phyloP scores from a whole-genome alignment of 2,113 vertebrate genomes.

The Chaetops frenatus region DNA sequence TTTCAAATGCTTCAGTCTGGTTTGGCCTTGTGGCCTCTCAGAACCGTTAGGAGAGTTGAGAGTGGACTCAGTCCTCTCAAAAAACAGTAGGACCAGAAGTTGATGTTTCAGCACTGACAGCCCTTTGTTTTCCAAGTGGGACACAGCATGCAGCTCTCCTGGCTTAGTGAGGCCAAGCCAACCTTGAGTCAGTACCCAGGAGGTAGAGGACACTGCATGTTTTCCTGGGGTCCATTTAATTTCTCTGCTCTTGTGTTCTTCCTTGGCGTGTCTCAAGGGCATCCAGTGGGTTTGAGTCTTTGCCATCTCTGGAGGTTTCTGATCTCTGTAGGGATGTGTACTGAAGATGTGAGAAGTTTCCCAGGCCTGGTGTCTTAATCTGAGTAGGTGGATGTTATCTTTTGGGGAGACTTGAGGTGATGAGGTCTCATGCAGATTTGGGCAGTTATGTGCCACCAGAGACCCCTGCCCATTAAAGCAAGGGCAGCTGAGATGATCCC shows the following conservation, averaged over 20 bases:
- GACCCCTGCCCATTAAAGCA: not conserved
- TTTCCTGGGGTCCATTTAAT: not conserved
- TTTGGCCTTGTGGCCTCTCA: not conserved
- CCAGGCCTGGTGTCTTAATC: not conserved
- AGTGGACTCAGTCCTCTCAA: not conserved
- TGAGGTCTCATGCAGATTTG: not conserved
- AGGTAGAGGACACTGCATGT: not conserved
- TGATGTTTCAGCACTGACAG: not conserved
- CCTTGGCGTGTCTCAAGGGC: not conserved
- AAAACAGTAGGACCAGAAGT: not conserved
- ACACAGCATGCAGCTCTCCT: not conserved
- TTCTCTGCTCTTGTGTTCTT: not conserved
- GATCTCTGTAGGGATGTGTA: not conserved
- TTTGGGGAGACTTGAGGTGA: not conserved
- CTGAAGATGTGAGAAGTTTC: not conserved
- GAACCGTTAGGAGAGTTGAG: not conserved
- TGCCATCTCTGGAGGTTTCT: not conserved
- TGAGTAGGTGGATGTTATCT: not conserved
- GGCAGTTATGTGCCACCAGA: not conserved
- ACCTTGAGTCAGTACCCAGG: not conserved
- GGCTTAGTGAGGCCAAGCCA: not conserved
- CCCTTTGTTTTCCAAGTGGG: not conserved
- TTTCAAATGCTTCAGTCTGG: not conserved
- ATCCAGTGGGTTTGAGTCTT: not conserved
- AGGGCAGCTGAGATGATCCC: not conserved